Evolutionary conservation across 2,888 invertebrate species (phyloP), one percentile per base, ranked within the genome.

Genomic region (Cheilosia grossa): DNA sequence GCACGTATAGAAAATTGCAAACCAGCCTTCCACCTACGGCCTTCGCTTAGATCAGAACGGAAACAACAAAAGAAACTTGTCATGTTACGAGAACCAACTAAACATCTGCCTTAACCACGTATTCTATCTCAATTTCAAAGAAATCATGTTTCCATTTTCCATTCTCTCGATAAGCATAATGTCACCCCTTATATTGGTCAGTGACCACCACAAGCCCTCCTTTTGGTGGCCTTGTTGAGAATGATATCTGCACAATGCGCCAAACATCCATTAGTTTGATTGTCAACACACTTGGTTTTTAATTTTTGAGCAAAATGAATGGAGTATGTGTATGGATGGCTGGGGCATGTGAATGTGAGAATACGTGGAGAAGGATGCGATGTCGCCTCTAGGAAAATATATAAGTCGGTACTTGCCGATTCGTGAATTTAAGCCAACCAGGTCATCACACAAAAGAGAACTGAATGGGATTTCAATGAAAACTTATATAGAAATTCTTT

Each of bases 241-340:
- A 67, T 66, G 59, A 37, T 63, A 56, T 54, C 58, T 70, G 19
- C 70, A 69, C 80, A 73, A 82, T 81, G 81, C 75, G 56, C 75
- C 61, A 77, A 81, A 61, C 67, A 81, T 81, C 85, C 85, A 85
- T 85, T 85, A 85, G 85, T 81, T 61, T 81, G 85, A 85, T 85
- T 85, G 85, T 85, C 81, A 85, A 81, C 81, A 85, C 70, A 75
- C 64, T 80, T 75, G 79, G 63, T 54, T 74, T 37, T 70, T 74
- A 74, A 80, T 67, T 85, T 75, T 53, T 75, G 66, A 80, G 42
- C 66, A 66, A 56, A 75, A 66, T 67, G 61, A 75, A 67, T 74
- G 19, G 63, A 67, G 53, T 59, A 51, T 51, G 51, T n/a, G n/a
- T n/a, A 17, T 40, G 9, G 6, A 42, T 10, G 27, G 10, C 6